Evolutionary conservation across 2,797 vertebrate genomes (phyloP), one percentile per base, ranked within the genome.

Genomic region (Trachurus trachurus): DNA sequence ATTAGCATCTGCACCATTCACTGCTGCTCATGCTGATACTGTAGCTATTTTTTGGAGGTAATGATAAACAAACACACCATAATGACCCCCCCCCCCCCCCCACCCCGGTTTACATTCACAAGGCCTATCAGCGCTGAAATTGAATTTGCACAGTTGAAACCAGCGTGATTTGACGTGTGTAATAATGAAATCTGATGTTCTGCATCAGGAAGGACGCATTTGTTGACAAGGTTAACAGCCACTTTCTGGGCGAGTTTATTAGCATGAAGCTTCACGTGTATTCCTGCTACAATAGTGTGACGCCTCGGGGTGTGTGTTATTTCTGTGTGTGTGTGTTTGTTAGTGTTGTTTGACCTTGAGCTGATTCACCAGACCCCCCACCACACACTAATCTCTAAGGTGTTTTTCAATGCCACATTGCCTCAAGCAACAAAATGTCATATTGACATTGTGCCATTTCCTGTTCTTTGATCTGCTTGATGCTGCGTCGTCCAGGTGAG

Each of bases 141-240:
- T 83, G 44, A 74, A 78, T 82, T 83, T 86, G 54, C 60, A 75
- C 49, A 66, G 58, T 63, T 45, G 66, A 80, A 69, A 63, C 44
- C 26, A 49, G 58, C 62, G 64, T 78, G 34, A 85, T 83, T 83
- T 62, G 49, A 77, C 87, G 75, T 79, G 65, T 0, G 21, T 26
- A 37, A 73, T 60, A 75, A 78, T 70, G 61, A 81, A 79, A 81
- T 78, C 11, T 49, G 3, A 70, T 67, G 44, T 81, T 78, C 76
- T 71, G 61, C 17, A 78, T 81, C n/a, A 54, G 15, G 31, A 71
- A 49, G 21, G 63, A 47, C 21, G 71, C 47, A 64, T 61, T 44
- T 76, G 52, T 82, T 78, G 54, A 82, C 39, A 61, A 69, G 40
- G 45, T 69, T 29, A 49, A 64, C 19, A 44, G 19, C 29, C 0